phyloP scores from a whole-genome alignment of 2,888 invertebrate genomes.

The Syrphus vitripennis region DNA sequence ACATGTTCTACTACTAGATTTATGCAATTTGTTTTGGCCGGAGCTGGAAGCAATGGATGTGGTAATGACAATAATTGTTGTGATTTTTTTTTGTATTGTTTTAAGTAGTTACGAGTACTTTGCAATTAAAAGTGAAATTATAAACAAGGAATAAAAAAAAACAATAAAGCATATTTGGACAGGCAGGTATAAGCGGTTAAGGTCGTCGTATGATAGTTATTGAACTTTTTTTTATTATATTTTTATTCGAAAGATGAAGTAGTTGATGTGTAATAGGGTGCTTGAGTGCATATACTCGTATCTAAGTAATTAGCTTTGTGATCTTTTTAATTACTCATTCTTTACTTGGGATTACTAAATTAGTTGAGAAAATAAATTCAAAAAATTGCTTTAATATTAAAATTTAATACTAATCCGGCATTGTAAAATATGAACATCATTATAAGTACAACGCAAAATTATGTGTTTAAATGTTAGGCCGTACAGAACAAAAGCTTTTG shows the following conservation, averaged over 20 bases:
- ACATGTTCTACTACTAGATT: constrained; percentile 55
- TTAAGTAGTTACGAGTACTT: constrained; percentile 1
- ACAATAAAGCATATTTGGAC: neutral
- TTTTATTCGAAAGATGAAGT: neutral
- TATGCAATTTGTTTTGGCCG: neutral
- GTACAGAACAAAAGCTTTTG: too few species aligned
- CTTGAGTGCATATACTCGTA: neutral
- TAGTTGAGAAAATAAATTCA: neutral
- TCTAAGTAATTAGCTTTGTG: neutral
- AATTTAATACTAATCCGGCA: too few species aligned
- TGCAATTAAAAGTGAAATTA: constrained; percentile 62
- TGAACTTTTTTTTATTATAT: constrained; percentile 4
- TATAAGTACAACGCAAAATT: too few species aligned
- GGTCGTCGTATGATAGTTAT: constrained; percentile 21
- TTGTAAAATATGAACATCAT: too few species aligned
- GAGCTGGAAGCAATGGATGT: constrained; percentile 28
- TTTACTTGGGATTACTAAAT: neutral
- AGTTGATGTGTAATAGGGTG: neutral
- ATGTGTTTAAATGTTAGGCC: too few species aligned
- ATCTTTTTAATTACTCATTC: neutral
- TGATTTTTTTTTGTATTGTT: neutral
- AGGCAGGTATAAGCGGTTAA: constrained; percentile 15
- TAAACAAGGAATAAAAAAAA: constrained; percentile 21
- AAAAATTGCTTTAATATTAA: too few species aligned
- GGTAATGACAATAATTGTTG: constrained; percentile 42